These are phyloP conservation scores for Falco cherrug DNA, from an alignment of 2,797 vertebrate species.

Conservation along the genomic window DNA sequence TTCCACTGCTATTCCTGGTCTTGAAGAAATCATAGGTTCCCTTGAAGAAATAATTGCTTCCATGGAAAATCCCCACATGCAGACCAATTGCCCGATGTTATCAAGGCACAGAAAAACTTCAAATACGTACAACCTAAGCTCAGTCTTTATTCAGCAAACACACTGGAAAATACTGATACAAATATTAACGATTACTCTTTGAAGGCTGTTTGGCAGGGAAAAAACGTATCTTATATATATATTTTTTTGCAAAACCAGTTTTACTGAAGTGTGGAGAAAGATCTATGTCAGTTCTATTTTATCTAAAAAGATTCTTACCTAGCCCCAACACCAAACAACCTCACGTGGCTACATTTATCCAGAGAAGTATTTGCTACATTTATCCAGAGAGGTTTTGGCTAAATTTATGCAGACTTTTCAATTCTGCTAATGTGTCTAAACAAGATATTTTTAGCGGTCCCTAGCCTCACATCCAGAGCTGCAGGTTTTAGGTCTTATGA, in stretches of 20 bases:
- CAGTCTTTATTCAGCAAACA: background rate
- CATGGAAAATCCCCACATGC: background rate
- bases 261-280: background rate
- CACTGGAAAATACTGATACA: background rate
- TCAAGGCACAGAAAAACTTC: background rate
- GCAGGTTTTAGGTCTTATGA: background rate
- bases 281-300: background rate
- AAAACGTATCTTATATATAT: background rate
- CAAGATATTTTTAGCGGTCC: background rate
- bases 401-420: background rate
- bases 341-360: background rate
- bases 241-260: background rate
- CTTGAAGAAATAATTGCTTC: conserved; percentile 17
- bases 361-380: background rate
- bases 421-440: background rate
- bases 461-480: background rate
- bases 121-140: background rate
- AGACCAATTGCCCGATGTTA: background rate
- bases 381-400: background rate
- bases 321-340: background rate
- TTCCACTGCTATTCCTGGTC: background rate
- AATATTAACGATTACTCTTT: background rate
- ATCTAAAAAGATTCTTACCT: background rate
- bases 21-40: background rate
- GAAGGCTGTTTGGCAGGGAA: background rate